Evolutionary conservation across 2,113 vertebrate genomes (phyloP), one percentile per base, ranked within the genome.

Genomic region (Marcusenius ussheri): DNA sequence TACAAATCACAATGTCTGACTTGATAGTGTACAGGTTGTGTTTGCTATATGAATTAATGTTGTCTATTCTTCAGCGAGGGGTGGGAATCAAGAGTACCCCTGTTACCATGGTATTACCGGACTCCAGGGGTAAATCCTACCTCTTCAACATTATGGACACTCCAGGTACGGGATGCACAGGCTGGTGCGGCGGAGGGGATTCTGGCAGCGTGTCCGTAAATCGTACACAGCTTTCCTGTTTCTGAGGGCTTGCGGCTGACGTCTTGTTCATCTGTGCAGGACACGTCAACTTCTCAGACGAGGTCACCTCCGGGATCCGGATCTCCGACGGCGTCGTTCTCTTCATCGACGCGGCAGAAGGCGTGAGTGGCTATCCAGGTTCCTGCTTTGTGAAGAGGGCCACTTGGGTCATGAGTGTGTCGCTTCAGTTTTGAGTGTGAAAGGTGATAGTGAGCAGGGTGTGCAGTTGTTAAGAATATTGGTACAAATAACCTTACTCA

Each of bases 111-210:
- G 98, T 99, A 35, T 95, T 99, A 89, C 98, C 98, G 0, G 98
- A 99, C 93, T 99, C 98, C 89, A 98, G 98, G 91, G 98, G 97
- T 2, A 99, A 99, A 91, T 99, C 98, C 17, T 99, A 99, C 92
- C 98, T 99, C 47, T 99, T 99, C 94, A 99, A 99, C 94, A 96
- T 99, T 93, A 99, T 99, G 93, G 98, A 99, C 93, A 99, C 98
- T 1, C 98, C 98, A 96, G 98, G 98, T 99, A 94, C 58, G 31
- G 42, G 70, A 35, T 10, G 19, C 83, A 31, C 2, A 5, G 88
- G 46, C 13, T 49, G 24, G 13, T 53, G 1, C 11, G 9, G 2
- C 0, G 77, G 0, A 24, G 51, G 24, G 8, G 1, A 15, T 31
- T 1, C 17, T 13, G 45, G 46, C 1, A 21, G 62, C 46, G 5